Conservation (phyloP, 2,113 vertebrate species). For the Tetrax tetrax region DNA sequence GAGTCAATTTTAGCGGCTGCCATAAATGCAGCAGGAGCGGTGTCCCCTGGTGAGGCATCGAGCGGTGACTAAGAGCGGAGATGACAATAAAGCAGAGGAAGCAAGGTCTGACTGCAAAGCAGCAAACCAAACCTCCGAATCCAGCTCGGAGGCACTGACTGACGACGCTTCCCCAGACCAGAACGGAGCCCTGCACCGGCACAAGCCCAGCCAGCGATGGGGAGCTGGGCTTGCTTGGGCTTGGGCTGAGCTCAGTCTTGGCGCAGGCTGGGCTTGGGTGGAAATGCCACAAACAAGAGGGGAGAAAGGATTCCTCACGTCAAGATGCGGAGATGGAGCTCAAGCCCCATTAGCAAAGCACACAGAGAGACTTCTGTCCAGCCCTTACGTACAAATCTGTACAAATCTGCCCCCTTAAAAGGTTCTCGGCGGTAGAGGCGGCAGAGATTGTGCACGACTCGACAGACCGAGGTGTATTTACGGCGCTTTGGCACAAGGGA, state of each 20-base stretch:
- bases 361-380: background rate
- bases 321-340: background rate
- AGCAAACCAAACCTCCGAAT: background rate
- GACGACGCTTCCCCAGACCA: background rate
- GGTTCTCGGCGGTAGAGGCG: background rate
- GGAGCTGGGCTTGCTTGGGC: background rate
- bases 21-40: constrained; percentile 60
- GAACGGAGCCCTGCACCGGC: background rate
- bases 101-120: constrained; percentile 65
- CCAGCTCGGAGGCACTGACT: background rate
- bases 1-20: constrained; percentile 37
- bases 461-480: background rate
- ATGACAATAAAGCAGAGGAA: constrained; percentile 62
- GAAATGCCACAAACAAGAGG: background rate
- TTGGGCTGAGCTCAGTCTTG: background rate
- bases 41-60: constrained; percentile 67
- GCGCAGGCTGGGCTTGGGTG: background rate
- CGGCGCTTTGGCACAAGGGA: constrained; percentile 9
- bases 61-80: constrained; percentile 68
- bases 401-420: background rate
- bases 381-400: background rate
- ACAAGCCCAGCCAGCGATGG: accelerated
- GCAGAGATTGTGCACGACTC: background rate
- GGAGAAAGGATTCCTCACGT: background rate
- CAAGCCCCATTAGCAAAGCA: background rate